A percentile compares a stretch with the other conserved stretches of the same genome.
These are phyloP conservation scores for Drosophila lini DNA, from an alignment of 1,140 invertebrate species.

Conservation along the genomic window DNA sequence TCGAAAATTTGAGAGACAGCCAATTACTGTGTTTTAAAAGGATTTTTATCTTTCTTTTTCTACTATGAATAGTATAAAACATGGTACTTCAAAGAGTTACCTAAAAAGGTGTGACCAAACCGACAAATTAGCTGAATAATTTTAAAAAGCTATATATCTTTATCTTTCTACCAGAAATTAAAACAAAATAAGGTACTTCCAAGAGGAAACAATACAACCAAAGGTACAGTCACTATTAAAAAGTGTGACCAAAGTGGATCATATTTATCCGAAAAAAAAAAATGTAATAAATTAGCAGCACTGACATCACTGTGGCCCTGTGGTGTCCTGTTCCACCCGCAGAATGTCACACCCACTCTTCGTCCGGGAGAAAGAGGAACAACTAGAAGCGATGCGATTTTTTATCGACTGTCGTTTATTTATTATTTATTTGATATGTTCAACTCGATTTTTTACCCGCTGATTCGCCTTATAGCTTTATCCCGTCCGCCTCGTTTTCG, in stretches of 20 bases:
- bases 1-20: no score
- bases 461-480: constrained; percentile 40
- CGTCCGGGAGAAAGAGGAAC: background rate
- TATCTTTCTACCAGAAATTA: no score
- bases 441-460: constrained; percentile 43
- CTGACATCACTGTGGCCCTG: constrained; percentile 20
- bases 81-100: no score
- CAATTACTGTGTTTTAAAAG: no score
- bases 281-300: background rate
- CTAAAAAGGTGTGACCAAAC: no score
- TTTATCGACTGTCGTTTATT: constrained; percentile 69
- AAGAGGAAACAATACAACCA: background rate
- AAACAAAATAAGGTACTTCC: no score
- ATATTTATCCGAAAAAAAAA: no score
- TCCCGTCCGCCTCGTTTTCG: constrained; percentile 29
- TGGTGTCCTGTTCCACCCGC: constrained; percentile 19
- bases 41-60: no score
- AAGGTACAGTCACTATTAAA: background rate
- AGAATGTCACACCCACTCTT: background rate
- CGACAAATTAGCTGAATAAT: no score
- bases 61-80: no score
- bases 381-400: constrained; percentile 57
- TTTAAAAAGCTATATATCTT: no score
- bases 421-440: constrained; percentile 73
- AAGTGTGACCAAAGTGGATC: background rate